Percentiles rank a stretch among this genome's conserved stretches.
These are phyloP conservation scores for Dolichotis patagonum DNA, from an alignment of 2,113 vertebrate genomes.

Conservation along the genomic window DNA sequence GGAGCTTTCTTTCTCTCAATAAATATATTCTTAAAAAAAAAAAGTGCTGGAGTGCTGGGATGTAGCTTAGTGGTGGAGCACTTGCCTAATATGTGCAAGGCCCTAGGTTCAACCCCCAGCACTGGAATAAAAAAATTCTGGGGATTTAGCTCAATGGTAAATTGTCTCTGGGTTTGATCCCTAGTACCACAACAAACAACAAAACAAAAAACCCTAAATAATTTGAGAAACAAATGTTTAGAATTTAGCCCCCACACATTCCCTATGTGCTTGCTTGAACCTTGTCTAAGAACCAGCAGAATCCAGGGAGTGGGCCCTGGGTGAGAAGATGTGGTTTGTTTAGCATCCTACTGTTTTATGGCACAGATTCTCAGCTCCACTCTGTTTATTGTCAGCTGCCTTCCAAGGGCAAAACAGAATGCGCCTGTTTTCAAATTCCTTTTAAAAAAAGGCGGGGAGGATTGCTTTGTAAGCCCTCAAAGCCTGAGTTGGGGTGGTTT, in stretches of 20 bases:
- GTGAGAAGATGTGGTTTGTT: slow-evolving; percentile 43
- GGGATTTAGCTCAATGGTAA: neutral
- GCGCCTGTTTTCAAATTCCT: slow-evolving; percentile 73
- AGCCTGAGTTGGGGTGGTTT: neutral
- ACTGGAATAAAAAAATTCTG: neutral
- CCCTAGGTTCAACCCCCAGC: too few species aligned
- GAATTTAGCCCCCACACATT: neutral
- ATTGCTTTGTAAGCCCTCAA: slow-evolving; percentile 54
- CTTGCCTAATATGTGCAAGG: too few species aligned
- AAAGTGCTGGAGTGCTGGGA: too few species aligned
- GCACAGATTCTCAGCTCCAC: slow-evolving; percentile 26
- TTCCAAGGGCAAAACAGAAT: slow-evolving; percentile 67
- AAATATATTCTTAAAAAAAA: too few species aligned
- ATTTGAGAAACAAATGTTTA: slow-evolving; percentile 56
- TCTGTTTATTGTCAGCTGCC: slow-evolving; percentile 64
- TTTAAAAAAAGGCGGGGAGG: neutral
- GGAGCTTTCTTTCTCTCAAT: too few species aligned
- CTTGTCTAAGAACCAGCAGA: neutral
- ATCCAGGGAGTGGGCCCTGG: neutral
- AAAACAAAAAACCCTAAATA: neutral
- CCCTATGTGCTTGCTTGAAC: neutral
- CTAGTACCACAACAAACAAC: neutral
- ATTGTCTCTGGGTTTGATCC: neutral
- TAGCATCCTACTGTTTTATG: slow-evolving; percentile 22
- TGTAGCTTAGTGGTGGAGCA: too few species aligned